phyloP scores from a whole-genome alignment of 2,113 vertebrate genomes.

The Chroicocephalus ridibundus region DNA sequence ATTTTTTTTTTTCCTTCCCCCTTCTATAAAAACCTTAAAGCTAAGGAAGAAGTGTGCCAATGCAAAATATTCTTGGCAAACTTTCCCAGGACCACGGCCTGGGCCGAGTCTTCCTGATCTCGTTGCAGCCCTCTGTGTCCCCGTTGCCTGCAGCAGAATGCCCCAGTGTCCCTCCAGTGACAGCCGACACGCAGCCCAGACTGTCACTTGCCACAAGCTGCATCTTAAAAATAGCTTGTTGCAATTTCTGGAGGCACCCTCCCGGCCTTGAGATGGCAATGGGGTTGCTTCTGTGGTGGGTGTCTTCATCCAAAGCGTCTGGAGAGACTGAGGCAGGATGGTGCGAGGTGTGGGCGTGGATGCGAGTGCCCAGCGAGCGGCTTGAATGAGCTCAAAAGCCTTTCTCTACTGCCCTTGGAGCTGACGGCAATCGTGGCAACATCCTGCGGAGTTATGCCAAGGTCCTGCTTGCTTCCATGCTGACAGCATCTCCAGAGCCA shows the following conservation, averaged over 20 bases:
- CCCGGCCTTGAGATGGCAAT: not conserved
- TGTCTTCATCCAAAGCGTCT: not conserved
- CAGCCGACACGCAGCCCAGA: rapidly evolving
- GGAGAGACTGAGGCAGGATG: not conserved
- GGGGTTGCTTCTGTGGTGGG: not conserved
- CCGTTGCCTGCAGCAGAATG: rapidly evolving
- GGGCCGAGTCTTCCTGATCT: not conserved
- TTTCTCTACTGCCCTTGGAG: not conserved
- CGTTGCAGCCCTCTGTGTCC: not conserved
- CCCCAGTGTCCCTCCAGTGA: rapidly evolving
- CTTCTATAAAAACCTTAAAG: not conserved
- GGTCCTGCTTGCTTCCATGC: not conserved
- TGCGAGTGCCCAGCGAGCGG: not conserved
- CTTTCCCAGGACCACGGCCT: not conserved
- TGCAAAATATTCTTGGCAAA: not conserved
- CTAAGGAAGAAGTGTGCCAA: not conserved
- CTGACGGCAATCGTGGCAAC: rapidly evolving
- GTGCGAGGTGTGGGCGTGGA: not conserved
- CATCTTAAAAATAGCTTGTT: not conserved
- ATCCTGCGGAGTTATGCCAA: not conserved
- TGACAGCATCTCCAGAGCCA: not conserved
- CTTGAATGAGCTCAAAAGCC: not conserved
- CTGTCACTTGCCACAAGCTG: rapidly evolving
- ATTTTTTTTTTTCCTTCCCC: not conserved
- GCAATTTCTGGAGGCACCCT: not conserved